Base-by-base conservation (phyloP, 2,888 invertebrate species). In the Xestia rhomboidea region DNA sequence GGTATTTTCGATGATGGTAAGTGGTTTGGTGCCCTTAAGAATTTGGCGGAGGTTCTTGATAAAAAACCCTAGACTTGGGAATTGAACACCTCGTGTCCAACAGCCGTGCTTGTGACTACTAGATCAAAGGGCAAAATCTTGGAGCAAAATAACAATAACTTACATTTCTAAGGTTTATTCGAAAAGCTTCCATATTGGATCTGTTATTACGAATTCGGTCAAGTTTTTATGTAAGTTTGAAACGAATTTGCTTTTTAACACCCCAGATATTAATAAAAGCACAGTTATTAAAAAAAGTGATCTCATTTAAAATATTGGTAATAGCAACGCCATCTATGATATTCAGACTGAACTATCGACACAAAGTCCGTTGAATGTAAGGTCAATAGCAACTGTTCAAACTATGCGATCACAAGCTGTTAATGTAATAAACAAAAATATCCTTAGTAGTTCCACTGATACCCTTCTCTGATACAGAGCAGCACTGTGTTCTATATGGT, bases 1-100 rank as follows among this genome's bases (percentile, higher is more conserved):
- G 97, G 97, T 13, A 92, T 97, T 62, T 92, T 89, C 86, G 97
- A 97, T 91, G 96, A 97, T 86, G 97, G 97, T 94, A 86, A 92
- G 90, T 30, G 0, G 41, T 57, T 24, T 24, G 38, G 8, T 7
- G 27, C 27, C 6, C 6, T 7, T 1, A 27, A 27, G 30, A 1
- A 3, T 30, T 30, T 21, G 10, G 21, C 8, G 10, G 21, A 21
- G 30, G 34, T 34, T 34, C 10, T 62, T 21, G 21, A 27, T 34
- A 4, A 15, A 38, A 41, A 15, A 6, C 64, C 41, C 13, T 15
- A 2, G 3, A 60, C 18, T 30, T 30, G 8, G 8, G 27, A 60
- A 60, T 30, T 1, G 8, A 21, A 30, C 1, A 21, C 27, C 1
- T 27, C 27, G 8, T 57, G 57, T 15, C 27, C 15, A 57, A 57